phyloP scores from a whole-genome alignment of 2,888 invertebrate species.

The Ditula angustiorana region DNA sequence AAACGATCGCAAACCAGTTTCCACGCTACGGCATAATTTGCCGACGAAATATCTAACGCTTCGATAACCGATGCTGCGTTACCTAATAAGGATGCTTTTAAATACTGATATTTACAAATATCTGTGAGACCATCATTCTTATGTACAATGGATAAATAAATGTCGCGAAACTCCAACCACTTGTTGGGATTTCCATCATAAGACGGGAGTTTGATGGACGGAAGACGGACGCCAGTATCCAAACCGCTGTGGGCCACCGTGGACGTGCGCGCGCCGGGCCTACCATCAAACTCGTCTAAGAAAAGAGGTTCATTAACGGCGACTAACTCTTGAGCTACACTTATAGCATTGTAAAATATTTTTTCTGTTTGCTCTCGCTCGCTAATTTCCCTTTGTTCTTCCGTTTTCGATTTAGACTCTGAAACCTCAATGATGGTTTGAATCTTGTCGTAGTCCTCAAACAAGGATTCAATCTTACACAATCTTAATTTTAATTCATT shows the following conservation, averaged over 20 bases:
- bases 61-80: conserved; percentile 17
- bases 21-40: conserved; percentile 8
- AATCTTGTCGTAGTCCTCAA: conserved; percentile 10
- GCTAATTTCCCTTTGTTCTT: background rate
- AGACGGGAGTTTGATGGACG: background rate
- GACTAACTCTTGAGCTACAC: conserved; percentile 1
- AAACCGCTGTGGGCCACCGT: background rate
- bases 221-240: background rate
- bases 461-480: background rate
- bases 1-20: conserved; percentile 13
- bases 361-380: conserved; percentile 6
- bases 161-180: conserved; percentile 2
- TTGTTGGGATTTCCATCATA: background rate
- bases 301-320: background rate
- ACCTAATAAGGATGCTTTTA: conserved; percentile 14
- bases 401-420: background rate
- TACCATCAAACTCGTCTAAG: background rate
- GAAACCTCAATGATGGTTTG: conserved; percentile 3
- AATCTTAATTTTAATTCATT: conserved; percentile 12
- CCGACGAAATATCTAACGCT: conserved; percentile 12
- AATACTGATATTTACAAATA: conserved; percentile 6
- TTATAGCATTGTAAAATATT: background rate
- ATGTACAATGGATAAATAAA: background rate
- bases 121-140: background rate
- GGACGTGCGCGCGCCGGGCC: background rate